Base-by-base conservation (phyloP, 1,140 invertebrate species). In the Batillaria attramentaria region DNA sequence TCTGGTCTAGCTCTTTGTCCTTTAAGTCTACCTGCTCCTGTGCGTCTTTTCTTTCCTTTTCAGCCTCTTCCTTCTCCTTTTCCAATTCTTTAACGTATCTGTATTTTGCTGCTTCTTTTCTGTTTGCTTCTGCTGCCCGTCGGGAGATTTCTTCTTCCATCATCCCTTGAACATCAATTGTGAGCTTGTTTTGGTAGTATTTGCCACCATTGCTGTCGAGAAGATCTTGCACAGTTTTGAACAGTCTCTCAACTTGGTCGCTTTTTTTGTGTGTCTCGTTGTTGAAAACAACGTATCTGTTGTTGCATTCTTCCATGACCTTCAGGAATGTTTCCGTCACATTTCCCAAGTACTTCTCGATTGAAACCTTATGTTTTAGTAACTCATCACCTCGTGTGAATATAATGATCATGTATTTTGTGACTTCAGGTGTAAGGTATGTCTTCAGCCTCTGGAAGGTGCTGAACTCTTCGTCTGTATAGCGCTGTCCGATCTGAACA, bases 341-440 rank as follows among this genome's bases (percentile, higher is more conserved):
- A 8, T 5, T 60, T 5, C 31, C 31, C 31, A 60, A 6, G 24
- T 13, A 60, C 6, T 60, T 5, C 24, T 60, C 57, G 24, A 60
- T 60, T 5, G 24, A n/a, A n/a, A 4, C 4, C 8, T 24, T 28
- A 60, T 60, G 6, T 60, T 24, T 60, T 13, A 6, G 24, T 5
- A 60, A 28, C 4, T n/a, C 24, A n/a, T 60, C 57, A 8, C 57
- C 57, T 5, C 57, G 8, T 5, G 57, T 60, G 57, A 60, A 60
- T n/a, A 60, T 20, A 60, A 60, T n/a, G 57, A 60, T n/a, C 57
- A 60, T 60, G 31, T 60, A 28, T 28, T 60, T 20, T n/a, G 57
- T 13, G 24, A n/a, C 24, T 20, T 24, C 24, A 4, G 57, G 4
- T 28, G 20, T 28, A 60, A 60, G 24, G 4, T n/a, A 4, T n/a